These are phyloP conservation scores for Anguilla marmorata DNA, from an alignment of 2,797 vertebrate genomes.

Conservation along the genomic window DNA sequence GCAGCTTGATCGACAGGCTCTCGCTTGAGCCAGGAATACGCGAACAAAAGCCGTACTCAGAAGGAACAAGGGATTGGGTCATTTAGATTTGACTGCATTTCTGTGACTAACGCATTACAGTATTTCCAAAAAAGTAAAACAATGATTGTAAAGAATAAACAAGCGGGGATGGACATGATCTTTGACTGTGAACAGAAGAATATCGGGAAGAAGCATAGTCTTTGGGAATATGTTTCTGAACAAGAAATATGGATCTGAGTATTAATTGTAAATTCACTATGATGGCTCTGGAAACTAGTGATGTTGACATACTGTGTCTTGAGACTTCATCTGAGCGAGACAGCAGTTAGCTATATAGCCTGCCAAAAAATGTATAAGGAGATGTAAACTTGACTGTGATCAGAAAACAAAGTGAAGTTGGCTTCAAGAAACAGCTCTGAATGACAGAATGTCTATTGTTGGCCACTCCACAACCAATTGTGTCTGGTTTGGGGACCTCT, in stretches of 20 bases:
- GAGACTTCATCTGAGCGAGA: neutral
- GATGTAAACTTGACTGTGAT: neutral
- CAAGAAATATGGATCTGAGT: neutral
- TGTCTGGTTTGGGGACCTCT: constrained; percentile 20
- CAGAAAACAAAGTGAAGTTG: constrained; percentile 17
- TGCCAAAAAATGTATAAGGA: neutral
- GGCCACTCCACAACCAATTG: constrained; percentile 12
- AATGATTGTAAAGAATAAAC: neutral
- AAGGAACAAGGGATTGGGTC: constrained; percentile 31
- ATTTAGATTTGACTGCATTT: constrained; percentile 29
- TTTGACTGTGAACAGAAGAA: neutral
- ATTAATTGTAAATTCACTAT: neutral
- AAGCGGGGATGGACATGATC: neutral
- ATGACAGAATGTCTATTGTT: constrained; percentile 22
- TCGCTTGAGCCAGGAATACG: constrained; percentile 25
- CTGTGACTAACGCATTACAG: constrained; percentile 22
- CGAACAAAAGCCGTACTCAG: constrained; percentile 40
- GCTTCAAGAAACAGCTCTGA: neutral
- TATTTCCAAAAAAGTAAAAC: constrained; percentile 18
- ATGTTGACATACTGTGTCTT: neutral
- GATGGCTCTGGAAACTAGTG: neutral
- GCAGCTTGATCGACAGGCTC: constrained; percentile 40
- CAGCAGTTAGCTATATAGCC: neutral
- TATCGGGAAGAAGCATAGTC: neutral
- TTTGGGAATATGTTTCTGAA: neutral